Evolutionary conservation across 2,113 vertebrate species (phyloP).

Genomic region (Mobula hypostoma): DNA sequence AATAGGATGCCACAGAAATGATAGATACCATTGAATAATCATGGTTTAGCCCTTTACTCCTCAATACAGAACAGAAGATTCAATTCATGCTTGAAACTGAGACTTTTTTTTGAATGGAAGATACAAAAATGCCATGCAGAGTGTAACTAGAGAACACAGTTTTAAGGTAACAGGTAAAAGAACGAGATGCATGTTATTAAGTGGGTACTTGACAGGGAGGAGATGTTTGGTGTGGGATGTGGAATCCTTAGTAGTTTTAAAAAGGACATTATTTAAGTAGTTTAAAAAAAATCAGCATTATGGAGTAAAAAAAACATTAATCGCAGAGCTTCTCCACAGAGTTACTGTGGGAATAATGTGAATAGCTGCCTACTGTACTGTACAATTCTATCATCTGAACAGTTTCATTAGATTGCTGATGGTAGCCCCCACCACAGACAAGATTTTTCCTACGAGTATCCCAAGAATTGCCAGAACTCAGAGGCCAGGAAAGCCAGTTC

Average conservation of each 20-base stretch:
- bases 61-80: not conserved
- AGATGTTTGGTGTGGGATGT: not conserved
- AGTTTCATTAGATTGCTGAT: not conserved
- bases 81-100: not conserved
- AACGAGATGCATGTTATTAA: not conserved
- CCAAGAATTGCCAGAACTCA: not conserved
- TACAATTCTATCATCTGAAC: not conserved
- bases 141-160: not conserved
- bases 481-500: not conserved
- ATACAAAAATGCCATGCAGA: not conserved
- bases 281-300: not conserved
- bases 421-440: not conserved
- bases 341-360: not conserved
- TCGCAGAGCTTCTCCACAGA: not conserved
- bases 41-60: not conserved
- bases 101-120: no score
- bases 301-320: not conserved
- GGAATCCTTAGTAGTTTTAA: not conserved
- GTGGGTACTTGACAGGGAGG: not conserved
- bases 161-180: not conserved
- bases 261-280: not conserved
- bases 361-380: not conserved
- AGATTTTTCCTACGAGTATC: not conserved
- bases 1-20: not conserved
- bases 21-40: not conserved